phyloP scores from a whole-genome alignment of 2,888 invertebrate species.

The Rhorus exstirpatorius region DNA sequence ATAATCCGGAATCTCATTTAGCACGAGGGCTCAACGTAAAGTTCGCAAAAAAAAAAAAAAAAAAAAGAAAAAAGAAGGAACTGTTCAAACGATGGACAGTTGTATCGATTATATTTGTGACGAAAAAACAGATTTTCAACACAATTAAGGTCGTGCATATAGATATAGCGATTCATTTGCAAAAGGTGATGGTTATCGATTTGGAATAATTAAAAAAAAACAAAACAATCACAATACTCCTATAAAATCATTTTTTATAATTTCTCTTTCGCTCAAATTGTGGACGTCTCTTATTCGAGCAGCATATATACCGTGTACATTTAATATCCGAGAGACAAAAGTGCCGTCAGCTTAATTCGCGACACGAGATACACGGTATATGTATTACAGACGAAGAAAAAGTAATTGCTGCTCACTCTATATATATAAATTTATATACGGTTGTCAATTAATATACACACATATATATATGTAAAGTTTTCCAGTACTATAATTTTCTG shows the following conservation, averaged over 20 bases:
- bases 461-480: not conserved
- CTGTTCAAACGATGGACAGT: no score
- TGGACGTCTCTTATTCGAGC: not conserved
- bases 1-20: slow-evolving; percentile 3
- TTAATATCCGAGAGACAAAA: slow-evolving; percentile 40
- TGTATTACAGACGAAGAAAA: slow-evolving; percentile 29
- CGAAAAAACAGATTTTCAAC: no score
- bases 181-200: no score
- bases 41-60: no score
- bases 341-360: slow-evolving; percentile 55
- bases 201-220: not conserved
- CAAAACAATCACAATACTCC: not conserved
- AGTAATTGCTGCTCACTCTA: slow-evolving; percentile 38
- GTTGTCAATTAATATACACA: not conserved
- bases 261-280: not conserved
- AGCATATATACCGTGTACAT: slow-evolving; percentile 35
- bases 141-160: no score
- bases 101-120: no score
- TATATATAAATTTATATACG: not conserved
- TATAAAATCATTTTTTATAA: not conserved
- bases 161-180: no score
- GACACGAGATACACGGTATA: slow-evolving; percentile 2
- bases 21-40: no score
- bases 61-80: no score
- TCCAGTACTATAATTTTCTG: slow-evolving; percentile 59